Base-by-base conservation (phyloP, 2,113 vertebrate genomes). In the Sarotherodon lohbergeri region DNA sequence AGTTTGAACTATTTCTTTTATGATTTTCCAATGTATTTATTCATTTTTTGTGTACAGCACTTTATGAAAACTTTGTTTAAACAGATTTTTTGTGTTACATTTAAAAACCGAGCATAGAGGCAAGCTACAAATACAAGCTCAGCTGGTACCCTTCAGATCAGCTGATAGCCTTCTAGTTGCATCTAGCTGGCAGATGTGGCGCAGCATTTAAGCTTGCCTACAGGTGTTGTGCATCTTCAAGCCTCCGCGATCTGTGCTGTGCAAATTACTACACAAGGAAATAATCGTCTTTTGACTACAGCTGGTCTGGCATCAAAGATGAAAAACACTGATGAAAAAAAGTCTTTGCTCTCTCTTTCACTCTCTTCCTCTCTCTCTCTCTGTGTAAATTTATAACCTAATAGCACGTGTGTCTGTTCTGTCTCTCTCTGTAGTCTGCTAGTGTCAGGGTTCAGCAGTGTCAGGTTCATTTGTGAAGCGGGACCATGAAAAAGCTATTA, bases 391-490 rank as follows among this genome's bases (percentile, higher is more conserved):
- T 41, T 19, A 54, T 11, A 6, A 61, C 82, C 54, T 89, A 17
- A 55, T 1, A 66, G 80, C 36, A 34, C 19, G 55, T 56, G 78
- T 14, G 48, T 88, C 61, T 82, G 12, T n/a, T 6, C 10, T 34
- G 61, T 68, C 73, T 52, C 46, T n/a, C 3, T 61, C 66, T 46
- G 48, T 86, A 48, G 73, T 76, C 83, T 0, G 0, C 46, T 78
- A 32, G 10, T 52, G 46, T n/a, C 81, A 63, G 55, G 4, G 55
- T 22, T 83, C 48, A 29, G 57, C 36, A 9, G 34, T 52, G 73
- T 76, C 56, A 61, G n/a, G 19, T 83, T 91, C 83, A 82, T 86
- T 76, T 86, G 86, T 88, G 88, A 91, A 80, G 73, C 27, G 83
- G 56, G 66, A 39, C 56, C 22, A 73, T 43, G 82, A 85, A 90